Percentiles rank a stretch among this genome's conserved stretches.
These are phyloP conservation scores for Ctenomys sociabilis DNA, from an alignment of 2,113 vertebrate species.

Conservation along the genomic window DNA sequence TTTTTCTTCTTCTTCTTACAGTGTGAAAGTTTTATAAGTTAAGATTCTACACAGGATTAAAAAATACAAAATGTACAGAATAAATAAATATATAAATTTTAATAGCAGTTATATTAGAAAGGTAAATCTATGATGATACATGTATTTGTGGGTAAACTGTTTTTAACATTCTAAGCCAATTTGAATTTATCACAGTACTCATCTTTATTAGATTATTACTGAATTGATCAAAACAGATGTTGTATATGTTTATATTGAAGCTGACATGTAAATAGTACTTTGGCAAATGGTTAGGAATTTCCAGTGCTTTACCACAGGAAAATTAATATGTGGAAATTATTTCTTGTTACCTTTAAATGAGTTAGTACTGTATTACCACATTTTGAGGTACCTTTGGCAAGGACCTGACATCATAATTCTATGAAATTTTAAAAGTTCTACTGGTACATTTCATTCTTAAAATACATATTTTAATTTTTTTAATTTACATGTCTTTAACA, in stretches of 20 bases:
- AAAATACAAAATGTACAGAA: not conserved
- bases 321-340: not conserved
- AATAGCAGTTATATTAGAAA: not conserved
- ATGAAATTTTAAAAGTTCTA: not conserved
- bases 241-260: not conserved
- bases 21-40: slow-evolving; percentile 30
- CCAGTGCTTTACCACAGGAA: not conserved
- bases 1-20: not conserved
- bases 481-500: not conserved
- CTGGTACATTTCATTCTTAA: not conserved
- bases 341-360: not conserved
- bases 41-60: not conserved
- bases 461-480: not conserved
- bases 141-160: slow-evolving; percentile 16
- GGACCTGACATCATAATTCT: not conserved
- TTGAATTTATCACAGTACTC: not conserved
- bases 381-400: slow-evolving; percentile 35
- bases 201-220: slow-evolving; percentile 10
- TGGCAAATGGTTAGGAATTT: slow-evolving; percentile 14
- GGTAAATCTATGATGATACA: not conserved
- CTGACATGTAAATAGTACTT: slow-evolving; percentile 10
- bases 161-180: not conserved
- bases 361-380: not conserved
- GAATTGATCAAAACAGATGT: not conserved
- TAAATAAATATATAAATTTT: not conserved